Evolutionary conservation across 2,797 vertebrate species (phyloP).

Genomic region (Huso huso): DNA sequence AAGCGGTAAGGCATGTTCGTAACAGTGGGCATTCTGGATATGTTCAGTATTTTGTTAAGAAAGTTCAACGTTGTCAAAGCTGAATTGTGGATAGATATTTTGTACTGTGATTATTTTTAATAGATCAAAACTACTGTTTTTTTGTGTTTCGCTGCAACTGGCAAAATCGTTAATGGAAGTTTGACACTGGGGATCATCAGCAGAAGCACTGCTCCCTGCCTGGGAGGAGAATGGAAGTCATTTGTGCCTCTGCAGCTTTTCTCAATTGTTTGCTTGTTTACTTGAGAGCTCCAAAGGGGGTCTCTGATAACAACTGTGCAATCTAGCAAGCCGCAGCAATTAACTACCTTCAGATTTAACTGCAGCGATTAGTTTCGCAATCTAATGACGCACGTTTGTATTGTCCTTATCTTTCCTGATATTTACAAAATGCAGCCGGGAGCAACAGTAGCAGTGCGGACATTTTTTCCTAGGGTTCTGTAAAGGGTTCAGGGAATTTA

Average conservation of each 20-base stretch:
- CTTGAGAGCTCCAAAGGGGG: background rate
- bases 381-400: background rate
- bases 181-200: background rate
- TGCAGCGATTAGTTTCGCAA: background rate
- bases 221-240: background rate
- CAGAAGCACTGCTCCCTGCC: background rate
- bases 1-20: conserved; percentile 31
- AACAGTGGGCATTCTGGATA: background rate
- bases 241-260: background rate
- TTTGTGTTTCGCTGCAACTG: background rate
- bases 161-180: background rate
- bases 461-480: background rate
- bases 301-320: background rate
- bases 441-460: background rate
- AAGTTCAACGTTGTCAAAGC: background rate
- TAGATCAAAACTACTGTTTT: conserved; percentile 11
- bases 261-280: background rate
- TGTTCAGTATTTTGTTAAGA: background rate
- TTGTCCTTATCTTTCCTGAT: background rate
- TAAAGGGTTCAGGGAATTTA: no score
- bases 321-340: background rate
- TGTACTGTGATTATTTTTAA: conserved; percentile 16
- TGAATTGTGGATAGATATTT: conserved; percentile 5
- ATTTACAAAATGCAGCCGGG: background rate
- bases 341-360: background rate